These are phyloP conservation scores for Eulemur rufifrons DNA, from an alignment of 2,113 vertebrate species.

Conservation along the genomic window DNA sequence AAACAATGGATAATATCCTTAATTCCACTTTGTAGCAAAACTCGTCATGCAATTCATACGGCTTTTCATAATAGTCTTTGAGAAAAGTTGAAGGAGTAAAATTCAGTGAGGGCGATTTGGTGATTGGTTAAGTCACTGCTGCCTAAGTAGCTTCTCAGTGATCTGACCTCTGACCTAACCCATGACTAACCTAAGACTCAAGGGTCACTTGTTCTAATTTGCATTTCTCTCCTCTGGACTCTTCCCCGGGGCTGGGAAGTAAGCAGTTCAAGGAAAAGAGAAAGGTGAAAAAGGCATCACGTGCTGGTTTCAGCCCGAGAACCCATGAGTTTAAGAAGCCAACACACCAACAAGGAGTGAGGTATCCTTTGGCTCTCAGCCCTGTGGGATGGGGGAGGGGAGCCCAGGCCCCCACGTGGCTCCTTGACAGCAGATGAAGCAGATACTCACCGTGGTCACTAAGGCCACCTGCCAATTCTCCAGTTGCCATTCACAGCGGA, in stretches of 20 bases:
- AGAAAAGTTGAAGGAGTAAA: background rate
- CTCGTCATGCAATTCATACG: background rate
- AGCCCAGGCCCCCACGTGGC: background rate
- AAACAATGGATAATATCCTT: background rate
- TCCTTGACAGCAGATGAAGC: background rate
- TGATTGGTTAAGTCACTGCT: background rate
- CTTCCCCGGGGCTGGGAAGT: background rate
- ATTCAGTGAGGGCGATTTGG: background rate
- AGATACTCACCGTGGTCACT: constrained; percentile 93
- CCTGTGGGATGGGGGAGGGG: fast-evolving
- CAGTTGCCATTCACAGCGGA: constrained; percentile 94
- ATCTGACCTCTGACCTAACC: background rate
- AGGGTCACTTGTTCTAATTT: background rate
- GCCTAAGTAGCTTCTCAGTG: background rate
- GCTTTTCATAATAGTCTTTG: background rate
- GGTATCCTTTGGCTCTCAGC: fast-evolving
- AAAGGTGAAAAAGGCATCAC: background rate
- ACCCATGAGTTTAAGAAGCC: background rate
- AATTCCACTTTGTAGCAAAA: background rate
- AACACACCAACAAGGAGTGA: background rate
- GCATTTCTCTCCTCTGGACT: background rate
- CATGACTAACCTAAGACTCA: background rate
- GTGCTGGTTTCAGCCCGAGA: background rate
- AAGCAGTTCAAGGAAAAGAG: background rate
- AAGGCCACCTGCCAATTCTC: constrained; percentile 96